Conservation (phyloP, 2,113 vertebrate species). For the Tragelaphus scriptus region DNA sequence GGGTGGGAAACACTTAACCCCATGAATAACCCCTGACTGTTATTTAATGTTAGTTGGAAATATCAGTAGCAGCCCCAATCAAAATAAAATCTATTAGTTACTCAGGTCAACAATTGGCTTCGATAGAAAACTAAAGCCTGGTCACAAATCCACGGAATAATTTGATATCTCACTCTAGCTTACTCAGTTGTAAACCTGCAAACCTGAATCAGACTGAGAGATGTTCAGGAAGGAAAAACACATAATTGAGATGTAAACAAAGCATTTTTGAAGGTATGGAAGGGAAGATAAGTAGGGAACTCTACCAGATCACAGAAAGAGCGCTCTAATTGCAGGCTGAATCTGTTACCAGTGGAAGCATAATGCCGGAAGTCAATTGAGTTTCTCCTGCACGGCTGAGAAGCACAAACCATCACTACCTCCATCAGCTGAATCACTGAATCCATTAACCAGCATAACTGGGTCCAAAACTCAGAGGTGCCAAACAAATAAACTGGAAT, state of each 20-base stretch:
- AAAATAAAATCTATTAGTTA: neutral
- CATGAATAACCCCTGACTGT: neutral
- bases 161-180: neutral
- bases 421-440: neutral
- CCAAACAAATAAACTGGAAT: conserved; percentile 30
- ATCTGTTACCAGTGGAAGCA: neutral
- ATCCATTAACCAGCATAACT: neutral
- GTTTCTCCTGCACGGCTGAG: neutral
- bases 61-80: neutral
- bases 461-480: conserved; percentile 17
- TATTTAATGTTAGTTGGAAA: neutral
- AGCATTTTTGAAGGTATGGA: neutral
- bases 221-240: neutral
- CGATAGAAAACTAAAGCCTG: neutral
- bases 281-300: neutral
- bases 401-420: neutral
- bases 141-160: neutral
- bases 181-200: neutral
- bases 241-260: neutral
- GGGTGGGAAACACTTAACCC: neutral
- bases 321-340: neutral
- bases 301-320: neutral
- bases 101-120: neutral
- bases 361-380: neutral
- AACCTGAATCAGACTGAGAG: neutral